Percentiles rank a stretch among this genome's conserved stretches.
Conservation (phyloP, 2,797 vertebrate species). For the Poeciliopsis presidionis region DNA sequence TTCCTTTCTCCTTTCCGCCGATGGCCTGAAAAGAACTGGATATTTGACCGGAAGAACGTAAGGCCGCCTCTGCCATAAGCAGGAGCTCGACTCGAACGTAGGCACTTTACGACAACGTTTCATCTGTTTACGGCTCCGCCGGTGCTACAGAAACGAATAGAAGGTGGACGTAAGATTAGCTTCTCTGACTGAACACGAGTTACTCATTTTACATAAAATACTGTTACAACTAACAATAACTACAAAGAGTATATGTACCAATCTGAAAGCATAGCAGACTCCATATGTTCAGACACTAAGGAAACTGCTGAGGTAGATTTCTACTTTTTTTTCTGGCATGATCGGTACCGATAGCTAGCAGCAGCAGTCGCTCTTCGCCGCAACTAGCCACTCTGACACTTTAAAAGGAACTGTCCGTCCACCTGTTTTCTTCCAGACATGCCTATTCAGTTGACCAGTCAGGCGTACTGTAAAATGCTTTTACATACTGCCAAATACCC, state of each 20-base stretch:
- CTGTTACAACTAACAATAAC: not conserved
- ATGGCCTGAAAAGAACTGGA: conserved; percentile 45
- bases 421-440: conserved; percentile 55
- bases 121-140: conserved; percentile 47
- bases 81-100: not conserved
- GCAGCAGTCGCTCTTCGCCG: conserved; percentile 11
- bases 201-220: not conserved
- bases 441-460: conserved; percentile 90
- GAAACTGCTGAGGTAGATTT: conserved; percentile 23
- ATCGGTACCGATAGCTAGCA: conserved; percentile 56
- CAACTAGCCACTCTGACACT: conserved; percentile 28
- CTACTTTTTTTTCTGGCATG: conserved; percentile 57
- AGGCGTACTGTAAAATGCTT: conserved; percentile 97
- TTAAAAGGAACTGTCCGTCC: conserved; percentile 12
- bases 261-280: not conserved
- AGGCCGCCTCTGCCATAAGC: not conserved
- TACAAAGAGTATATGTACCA: conserved; percentile 9
- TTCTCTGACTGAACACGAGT: not conserved
- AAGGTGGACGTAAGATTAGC: conserved; percentile 57
- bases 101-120: conserved; percentile 25
- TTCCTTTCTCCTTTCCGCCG: conserved; percentile 31
- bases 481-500: conserved; percentile 95
- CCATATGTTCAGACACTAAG: conserved; percentile 5
- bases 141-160: conserved; percentile 46
- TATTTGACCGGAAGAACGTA: conserved; percentile 50